Percentiles rank a stretch among this genome's conserved stretches.
phyloP scores from a whole-genome alignment of 2,113 vertebrate genomes.

The Pipra filicauda region DNA sequence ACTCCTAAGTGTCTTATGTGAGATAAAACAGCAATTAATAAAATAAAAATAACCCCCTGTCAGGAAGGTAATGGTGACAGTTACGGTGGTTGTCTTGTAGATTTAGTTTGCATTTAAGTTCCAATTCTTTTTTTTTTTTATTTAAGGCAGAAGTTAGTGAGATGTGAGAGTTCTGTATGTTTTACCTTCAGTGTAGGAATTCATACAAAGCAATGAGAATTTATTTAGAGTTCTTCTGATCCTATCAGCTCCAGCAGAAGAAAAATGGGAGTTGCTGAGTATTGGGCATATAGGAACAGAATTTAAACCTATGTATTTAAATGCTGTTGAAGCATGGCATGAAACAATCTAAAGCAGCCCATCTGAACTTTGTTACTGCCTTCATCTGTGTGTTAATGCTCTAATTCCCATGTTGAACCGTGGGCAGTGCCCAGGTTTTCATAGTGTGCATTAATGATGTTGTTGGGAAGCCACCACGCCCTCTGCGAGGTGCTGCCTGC shows the following conservation, averaged over 20 bases:
- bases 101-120: background rate
- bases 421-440: background rate
- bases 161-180: background rate
- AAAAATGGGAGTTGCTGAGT: background rate
- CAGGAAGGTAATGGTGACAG: background rate
- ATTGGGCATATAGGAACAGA: background rate
- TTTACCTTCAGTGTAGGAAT: background rate
- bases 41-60: rapidly evolving
- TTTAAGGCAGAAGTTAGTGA: background rate
- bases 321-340: background rate
- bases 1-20: background rate
- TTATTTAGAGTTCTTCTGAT: background rate
- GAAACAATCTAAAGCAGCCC: background rate
- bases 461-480: background rate
- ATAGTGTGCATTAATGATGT: background rate
- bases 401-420: background rate
- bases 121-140: background rate
- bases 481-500: background rate
- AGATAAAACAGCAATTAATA: background rate
- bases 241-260: background rate
- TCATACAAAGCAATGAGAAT: background rate
- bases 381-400: background rate
- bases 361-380: background rate
- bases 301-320: background rate
- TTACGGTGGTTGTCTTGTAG: background rate